phyloP scores from a whole-genome alignment of 2,113 vertebrate species.

The Spheniscus mendiculus region DNA sequence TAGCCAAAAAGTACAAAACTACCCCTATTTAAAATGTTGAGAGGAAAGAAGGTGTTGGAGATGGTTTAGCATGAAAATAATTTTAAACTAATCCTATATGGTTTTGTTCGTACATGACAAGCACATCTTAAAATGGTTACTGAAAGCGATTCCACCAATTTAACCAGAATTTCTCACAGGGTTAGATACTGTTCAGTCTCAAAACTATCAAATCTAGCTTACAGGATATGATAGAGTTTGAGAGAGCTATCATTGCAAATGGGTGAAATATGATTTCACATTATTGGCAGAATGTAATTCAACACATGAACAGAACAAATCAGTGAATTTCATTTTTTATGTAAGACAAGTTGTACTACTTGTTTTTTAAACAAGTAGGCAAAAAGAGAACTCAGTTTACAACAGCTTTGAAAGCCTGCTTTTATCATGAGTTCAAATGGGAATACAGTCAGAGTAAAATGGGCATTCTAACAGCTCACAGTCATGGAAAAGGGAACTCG shows the following conservation, averaged over 20 bases:
- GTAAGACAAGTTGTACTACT: neutral
- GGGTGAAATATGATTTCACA: neutral
- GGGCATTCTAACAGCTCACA: neutral
- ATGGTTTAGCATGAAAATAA: neutral
- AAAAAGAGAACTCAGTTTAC: neutral
- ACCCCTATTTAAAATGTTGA: neutral
- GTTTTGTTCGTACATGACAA: neutral
- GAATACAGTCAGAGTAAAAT: neutral
- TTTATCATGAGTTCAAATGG: neutral
- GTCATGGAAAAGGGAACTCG: neutral
- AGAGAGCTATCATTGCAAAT: neutral
- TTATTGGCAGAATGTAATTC: neutral
- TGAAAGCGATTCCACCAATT: neutral
- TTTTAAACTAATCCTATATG: neutral
- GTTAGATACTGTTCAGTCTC: neutral
- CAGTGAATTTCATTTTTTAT: neutral
- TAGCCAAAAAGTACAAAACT: neutral
- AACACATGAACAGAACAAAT: neutral
- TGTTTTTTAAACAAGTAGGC: neutral
- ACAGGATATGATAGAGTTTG: neutral
- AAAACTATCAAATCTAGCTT: neutral
- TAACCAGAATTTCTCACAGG: neutral
- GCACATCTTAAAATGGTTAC: neutral
- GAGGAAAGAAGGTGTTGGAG: neutral
- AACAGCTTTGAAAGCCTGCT: neutral